Base-by-base conservation (phyloP, 2,113 vertebrate species). In the Xiphorhynchus elegans region DNA sequence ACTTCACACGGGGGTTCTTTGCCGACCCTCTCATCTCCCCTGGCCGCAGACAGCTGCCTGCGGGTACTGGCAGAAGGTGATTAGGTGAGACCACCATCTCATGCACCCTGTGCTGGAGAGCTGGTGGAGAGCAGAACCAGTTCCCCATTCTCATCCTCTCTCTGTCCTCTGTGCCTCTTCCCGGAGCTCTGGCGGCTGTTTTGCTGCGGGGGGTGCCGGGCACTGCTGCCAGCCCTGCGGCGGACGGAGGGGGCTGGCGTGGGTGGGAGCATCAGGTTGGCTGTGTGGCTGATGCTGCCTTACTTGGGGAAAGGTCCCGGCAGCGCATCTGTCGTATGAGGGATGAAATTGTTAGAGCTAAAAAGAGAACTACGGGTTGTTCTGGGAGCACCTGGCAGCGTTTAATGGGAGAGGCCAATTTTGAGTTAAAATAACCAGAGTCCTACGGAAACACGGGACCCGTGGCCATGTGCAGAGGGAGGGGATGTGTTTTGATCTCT, bases 381-480 rank as follows among this genome's bases (percentile, higher is more conserved):
- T 93, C 91, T 93, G 87, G 93, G 86, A 94, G 91, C 84, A 84
- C 91, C 93, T 95, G 95, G 87, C 44, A 78, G 63, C 31, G 1
- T 78, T 92, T 66, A 67, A 60, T 56, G 77, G 77, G 67, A 92
- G 75, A 2, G 0, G 31, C 64, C 0, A 0, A 29, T 58, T 81
- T 46, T 0, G 0, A 47, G 63, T 92, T 67, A n/a, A 67, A 84
- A 25, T 53, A 44, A 64, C 17, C 49, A 78, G 58, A 87, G 35
- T 62, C 1, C 0, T 6, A 39, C 0, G 1, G 75, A 90, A 73
- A 44, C 2, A 1, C 66, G 58, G 42, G 55, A 23, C 83, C 31
- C 69, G 25, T 52, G 17, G 40, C 40, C 1, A 2, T 1, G 1
- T 72, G 78, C 2, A 0, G 39, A 89, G 60, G 58, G 68, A 83